Base-by-base conservation (phyloP, 1,140 invertebrate species). In the Pogonomyrmex californicus region DNA sequence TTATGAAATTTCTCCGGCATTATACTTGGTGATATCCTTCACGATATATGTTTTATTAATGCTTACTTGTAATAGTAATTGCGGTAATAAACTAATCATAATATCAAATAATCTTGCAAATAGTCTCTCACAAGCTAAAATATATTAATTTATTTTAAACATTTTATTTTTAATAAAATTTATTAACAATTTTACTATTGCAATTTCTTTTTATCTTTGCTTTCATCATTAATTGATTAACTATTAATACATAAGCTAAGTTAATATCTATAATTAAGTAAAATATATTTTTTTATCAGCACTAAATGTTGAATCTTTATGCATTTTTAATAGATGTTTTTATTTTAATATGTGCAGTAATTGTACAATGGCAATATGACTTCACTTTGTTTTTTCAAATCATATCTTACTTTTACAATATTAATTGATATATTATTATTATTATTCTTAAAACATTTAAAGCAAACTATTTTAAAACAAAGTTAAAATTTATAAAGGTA, bases 21-120 rank as follows among this genome's bases (percentile, higher is more conserved):
- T 56, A 33, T 58, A n/a, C 9, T 10, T 36, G 1, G 2, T 75
- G 1, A 9, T 90, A 23, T 23, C 23, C 1, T 83, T 63, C 7
- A 0, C n/a, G 1, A 0, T 56, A 10, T 82, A 4, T 5, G 0
- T 79, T 0, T n/a, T 90, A 0, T 0, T 66, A 0, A 56, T 62
- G 14, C 14, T 68, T 4, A 68, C 4, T 47, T 7, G 58, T 23
- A 73, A 23, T 9, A 83, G 85, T 3, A 89, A 89, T 51, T 12
- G 83, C n/a, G 88, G 88, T 90, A 89, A 49, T 47, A 65, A 65
- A 3, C 7, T 68, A 68, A 30, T 30, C 23, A 4, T 30, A 68
- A 44, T 44, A 47, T 23, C 0, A 30, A 44, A 6, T 0, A 68
- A 4, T 44, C 30, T 68, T 68, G 1, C 9, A 47, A 23, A 23